Conservation (phyloP, 2,113 vertebrate species). For the Siphamia tubifer region DNA sequence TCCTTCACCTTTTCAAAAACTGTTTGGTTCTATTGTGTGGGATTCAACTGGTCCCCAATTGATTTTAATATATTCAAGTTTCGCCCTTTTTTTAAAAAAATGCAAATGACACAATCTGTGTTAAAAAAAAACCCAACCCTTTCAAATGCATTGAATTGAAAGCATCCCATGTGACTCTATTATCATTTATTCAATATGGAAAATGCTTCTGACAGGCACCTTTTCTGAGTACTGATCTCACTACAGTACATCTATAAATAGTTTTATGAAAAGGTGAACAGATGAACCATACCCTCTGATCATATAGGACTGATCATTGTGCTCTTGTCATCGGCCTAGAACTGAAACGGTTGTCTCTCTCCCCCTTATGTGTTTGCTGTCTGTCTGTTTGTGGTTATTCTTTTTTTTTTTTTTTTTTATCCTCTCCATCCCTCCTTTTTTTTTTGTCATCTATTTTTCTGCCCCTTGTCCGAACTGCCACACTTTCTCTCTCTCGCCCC, state of each 20-base stretch:
- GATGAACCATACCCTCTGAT: constrained; percentile 55
- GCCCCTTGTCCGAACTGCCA: constrained; percentile 59
- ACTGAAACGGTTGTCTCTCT: constrained; percentile 84
- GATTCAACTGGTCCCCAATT: too few species aligned
- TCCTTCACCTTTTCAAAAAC: constrained; percentile 67
- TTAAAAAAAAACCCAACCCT: too few species aligned
- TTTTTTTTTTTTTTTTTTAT: neutral
- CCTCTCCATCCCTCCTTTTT: constrained; percentile 15
- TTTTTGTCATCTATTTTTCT: constrained; percentile 10
- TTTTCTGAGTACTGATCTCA: too few species aligned
- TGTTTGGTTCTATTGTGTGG: constrained; percentile 35
- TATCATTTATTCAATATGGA: too few species aligned
- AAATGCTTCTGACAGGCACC: too few species aligned
- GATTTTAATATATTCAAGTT: too few species aligned
- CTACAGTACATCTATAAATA: constrained; percentile 82
- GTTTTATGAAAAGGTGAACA: constrained; percentile 84
- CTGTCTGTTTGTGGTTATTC: constrained; percentile 21
- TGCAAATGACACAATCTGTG: too few species aligned
- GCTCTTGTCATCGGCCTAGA: constrained; percentile 77
- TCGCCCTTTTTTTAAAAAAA: too few species aligned
- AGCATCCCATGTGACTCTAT: too few species aligned
- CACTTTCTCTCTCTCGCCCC: constrained; percentile 76
- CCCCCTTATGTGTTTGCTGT: constrained; percentile 51
- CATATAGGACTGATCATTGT: constrained; percentile 81
- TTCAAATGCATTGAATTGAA: too few species aligned